phyloP scores from a whole-genome alignment of 2,797 vertebrate species.

The Chelon auratus region DNA sequence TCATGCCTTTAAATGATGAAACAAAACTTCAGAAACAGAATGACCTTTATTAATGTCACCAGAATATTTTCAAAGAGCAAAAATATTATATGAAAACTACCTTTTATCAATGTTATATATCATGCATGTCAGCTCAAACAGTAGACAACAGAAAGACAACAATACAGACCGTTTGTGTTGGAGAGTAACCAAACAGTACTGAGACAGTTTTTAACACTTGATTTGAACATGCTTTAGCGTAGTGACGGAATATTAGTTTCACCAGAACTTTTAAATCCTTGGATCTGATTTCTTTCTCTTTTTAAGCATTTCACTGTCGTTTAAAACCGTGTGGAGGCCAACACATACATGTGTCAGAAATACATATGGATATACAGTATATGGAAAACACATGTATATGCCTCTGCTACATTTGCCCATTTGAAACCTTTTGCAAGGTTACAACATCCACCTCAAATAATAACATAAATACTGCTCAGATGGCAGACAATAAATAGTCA shows the following conservation, averaged over 20 bases:
- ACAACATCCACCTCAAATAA: not conserved
- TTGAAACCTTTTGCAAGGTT: constrained; percentile 20
- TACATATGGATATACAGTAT: not conserved
- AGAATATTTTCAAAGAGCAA: constrained; percentile 7
- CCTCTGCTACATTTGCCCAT: not conserved
- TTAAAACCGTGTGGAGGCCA: not conserved
- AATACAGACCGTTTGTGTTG: not conserved
- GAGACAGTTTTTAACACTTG: not conserved
- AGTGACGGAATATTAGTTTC: too few relatives aligned
- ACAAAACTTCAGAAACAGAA: not conserved
- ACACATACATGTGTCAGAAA: too few relatives aligned
- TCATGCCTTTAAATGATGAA: too few relatives aligned
- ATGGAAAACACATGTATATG: constrained; percentile 21
- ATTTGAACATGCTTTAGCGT: not conserved
- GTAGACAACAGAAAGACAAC: not conserved
- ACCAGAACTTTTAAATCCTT: too few relatives aligned
- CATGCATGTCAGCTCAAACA: not conserved
- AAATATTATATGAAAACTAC: not conserved
- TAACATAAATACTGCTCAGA: constrained; percentile 37
- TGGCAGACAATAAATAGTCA: constrained; percentile 28
- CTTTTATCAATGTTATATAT: not conserved
- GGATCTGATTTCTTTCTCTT: too few relatives aligned
- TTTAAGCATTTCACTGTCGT: not conserved
- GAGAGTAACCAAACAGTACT: not conserved
- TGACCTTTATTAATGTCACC: constrained; percentile 19